Evolutionary conservation across 2,888 invertebrate species (phyloP), one percentile per base, ranked within the genome.

Genomic region (Dorcus parallelipipedus): DNA sequence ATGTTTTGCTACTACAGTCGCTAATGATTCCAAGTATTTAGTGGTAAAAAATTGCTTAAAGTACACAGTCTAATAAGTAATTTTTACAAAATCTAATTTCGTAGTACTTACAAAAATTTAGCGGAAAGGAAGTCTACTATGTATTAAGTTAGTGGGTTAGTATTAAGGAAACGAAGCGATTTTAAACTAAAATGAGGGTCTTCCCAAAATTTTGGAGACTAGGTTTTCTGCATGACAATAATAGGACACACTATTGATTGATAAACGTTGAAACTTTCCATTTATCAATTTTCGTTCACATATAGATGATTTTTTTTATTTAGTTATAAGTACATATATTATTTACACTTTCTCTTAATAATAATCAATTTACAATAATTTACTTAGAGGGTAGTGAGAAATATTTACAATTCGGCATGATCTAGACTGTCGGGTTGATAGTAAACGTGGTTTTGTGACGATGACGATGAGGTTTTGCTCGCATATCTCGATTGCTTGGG

Each of bases 391-490:
- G 26, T 17, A 40, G 40, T 14, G 38, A 10, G 20, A 38, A 56
- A 56, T 73, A 77, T 76, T 78, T 78, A 78, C 75, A 78, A 69
- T 73, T 78, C 78, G 65, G 77, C 77, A 65, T 75, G 74, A 58
- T 77, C 73, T 67, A 75, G 68, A 65, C 72, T 73, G 67, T 71
- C 70, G 40, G 76, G 76, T 66, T 76, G 76, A 68, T 76, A 77
- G 64, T 73, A 75, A 58, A 70, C 69, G 63, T 74, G 72, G 68
- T 70, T 70, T 62, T 68, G 69, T 60, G 65, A 64, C 48, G 60
- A 61, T 51, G 59, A 64, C 45, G 45, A 23, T 23, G 45, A 23
- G 17, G 23, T 10, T 23, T 23, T 45, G 62, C 63, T 66, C 61
- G 67, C 63, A 59, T 68, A 64, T 62, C 67, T 66, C 40, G 64